Percentiles rank a stretch among this genome's conserved stretches.
phyloP scores from a whole-genome alignment of 2,113 vertebrate genomes.

The Chaetodon trifascialis region DNA sequence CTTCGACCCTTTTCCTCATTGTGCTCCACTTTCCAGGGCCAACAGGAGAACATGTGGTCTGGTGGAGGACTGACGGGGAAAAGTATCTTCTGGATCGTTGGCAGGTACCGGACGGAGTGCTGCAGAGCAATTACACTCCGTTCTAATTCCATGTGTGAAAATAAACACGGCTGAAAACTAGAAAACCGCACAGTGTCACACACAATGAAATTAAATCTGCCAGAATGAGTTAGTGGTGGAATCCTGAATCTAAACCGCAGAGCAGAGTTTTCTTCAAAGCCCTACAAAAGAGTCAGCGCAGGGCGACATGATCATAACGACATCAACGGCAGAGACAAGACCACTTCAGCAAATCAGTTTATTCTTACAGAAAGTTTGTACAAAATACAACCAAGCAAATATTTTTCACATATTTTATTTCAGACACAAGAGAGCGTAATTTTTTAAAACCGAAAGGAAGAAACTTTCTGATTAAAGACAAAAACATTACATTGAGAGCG shows the following conservation, averaged over 20 bases:
- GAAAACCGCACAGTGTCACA: slow-evolving; percentile 27
- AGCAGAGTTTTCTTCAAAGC: neutral
- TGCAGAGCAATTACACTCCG: slow-evolving; percentile 28
- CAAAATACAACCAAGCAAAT: slow-evolving; percentile 7
- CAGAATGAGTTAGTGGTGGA: neutral
- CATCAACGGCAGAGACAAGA: slow-evolving; percentile 4
- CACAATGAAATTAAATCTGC: slow-evolving; percentile 21
- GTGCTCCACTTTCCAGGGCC: slow-evolving; percentile 41
- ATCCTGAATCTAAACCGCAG: slow-evolving; percentile 22
- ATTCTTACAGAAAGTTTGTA: slow-evolving; percentile 23
- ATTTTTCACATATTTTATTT: slow-evolving; percentile 26
- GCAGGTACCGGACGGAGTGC: slow-evolving; percentile 18
- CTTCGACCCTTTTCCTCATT: slow-evolving; percentile 52
- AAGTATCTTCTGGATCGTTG: slow-evolving; percentile 47
- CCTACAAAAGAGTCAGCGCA: neutral
- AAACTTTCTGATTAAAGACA: neutral
- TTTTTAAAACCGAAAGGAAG: neutral
- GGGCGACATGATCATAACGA: neutral
- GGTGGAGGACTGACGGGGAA: slow-evolving; percentile 24
- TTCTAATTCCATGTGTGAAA: slow-evolving; percentile 52
- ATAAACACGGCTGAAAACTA: slow-evolving; percentile 40
- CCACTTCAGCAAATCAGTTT: neutral
- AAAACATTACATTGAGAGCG: slow-evolving; percentile 72
- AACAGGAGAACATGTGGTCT: slow-evolving; percentile 54
- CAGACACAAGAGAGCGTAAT: too few species aligned